These are phyloP conservation scores for Muscicapa comitata DNA, from an alignment of 2,797 vertebrate species.

Conservation along the genomic window DNA sequence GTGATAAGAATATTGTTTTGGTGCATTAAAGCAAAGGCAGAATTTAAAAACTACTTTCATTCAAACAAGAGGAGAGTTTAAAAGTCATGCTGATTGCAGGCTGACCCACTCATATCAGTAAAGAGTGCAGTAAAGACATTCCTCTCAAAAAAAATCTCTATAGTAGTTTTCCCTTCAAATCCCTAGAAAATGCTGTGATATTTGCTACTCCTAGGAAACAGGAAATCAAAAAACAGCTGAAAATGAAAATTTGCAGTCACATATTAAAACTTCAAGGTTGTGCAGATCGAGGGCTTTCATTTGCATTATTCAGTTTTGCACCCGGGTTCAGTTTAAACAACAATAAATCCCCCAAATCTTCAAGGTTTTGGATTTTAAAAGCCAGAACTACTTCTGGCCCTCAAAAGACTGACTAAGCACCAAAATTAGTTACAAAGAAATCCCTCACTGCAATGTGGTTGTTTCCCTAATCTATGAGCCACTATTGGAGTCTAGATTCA, in stretches of 20 bases:
- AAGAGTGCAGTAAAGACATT: neutral
- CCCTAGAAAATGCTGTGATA: neutral
- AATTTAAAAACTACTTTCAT: neutral
- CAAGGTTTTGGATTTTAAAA: neutral
- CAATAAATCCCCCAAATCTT: neutral
- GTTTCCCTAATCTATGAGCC: neutral
- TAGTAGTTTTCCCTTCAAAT: neutral
- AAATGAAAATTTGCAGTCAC: neutral
- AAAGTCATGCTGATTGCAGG: neutral
- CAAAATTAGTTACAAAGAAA: neutral
- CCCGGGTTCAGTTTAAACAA: rapidly evolving
- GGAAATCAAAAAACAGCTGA: neutral
- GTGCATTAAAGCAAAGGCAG: neutral
- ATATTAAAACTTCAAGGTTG: neutral
- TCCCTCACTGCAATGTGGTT: neutral
- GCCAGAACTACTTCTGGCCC: neutral
- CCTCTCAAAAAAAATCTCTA: neutral
- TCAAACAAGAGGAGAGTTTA: neutral
- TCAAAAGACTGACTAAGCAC: neutral
- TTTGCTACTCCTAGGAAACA: neutral
- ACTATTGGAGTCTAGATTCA: neutral
- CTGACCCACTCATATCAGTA: neutral
- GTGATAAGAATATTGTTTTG: neutral
- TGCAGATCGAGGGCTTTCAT: neutral
- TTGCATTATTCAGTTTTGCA: neutral